A percentile compares a stretch with the other conserved stretches of the same genome.
These are phyloP conservation scores for Eupithecia centaureata DNA, from an alignment of 2,888 invertebrate species.

Conservation along the genomic window DNA sequence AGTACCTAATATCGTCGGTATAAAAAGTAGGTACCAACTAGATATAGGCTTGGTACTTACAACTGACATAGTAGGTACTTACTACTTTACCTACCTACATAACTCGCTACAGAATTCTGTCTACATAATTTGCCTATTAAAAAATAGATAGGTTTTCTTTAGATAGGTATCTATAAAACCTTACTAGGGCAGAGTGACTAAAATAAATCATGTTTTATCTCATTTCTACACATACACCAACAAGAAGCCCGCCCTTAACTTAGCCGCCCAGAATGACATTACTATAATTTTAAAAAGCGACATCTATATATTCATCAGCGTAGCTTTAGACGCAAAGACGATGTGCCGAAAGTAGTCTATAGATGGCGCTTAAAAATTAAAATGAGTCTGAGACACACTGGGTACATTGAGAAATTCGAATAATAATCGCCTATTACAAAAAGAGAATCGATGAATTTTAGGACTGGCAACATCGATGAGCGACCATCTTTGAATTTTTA, in stretches of 20 bases:
- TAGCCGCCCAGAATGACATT: neutral
- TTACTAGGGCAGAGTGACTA: no score
- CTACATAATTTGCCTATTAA: neutral
- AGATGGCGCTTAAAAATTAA: neutral
- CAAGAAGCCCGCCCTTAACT: no score
- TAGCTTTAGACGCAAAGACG: neutral
- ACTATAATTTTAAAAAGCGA: neutral
- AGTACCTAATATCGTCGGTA: no score
- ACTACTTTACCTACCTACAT: no score
- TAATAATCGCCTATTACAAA: neutral
- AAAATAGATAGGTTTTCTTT: no score
- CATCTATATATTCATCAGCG: neutral
- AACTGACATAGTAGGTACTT: no score
- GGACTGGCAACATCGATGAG: conserved; percentile 52
- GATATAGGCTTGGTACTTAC: neutral
- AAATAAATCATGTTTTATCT: no score
- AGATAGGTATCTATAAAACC: no score
- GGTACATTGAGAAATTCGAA: neutral
- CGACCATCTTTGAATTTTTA: conserved; percentile 75
- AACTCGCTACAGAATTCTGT: no score
- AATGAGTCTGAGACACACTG: neutral
- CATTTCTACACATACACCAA: no score
- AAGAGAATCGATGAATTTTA: conserved; percentile 30
- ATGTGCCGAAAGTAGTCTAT: neutral
- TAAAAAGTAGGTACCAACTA: no score